Evolutionary conservation across 2,888 invertebrate species (phyloP), one percentile per base, ranked within the genome.

Genomic region (Lepidocyrtinus sp.): DNA sequence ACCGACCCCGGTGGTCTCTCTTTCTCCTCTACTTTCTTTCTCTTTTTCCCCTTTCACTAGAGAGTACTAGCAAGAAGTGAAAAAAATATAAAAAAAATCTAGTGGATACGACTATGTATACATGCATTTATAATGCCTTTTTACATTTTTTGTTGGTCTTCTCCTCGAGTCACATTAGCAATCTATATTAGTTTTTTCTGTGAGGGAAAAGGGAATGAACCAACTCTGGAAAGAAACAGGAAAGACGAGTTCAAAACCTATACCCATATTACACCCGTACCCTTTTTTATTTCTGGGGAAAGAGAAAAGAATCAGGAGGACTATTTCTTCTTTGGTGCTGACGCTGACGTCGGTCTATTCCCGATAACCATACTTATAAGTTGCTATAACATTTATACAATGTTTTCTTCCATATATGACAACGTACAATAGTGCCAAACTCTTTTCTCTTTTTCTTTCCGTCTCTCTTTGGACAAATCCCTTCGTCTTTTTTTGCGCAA

Each of bases 1-100:
- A 77, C 71, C 78, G 82, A 77, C 82, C 77, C 77, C 77, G 77
- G 82, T 76, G 79, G 73, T 82, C 74, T 70, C 17, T 50, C 63
- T 25, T 69, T 59, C 73, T 46, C 69, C 46, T 17, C 64, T 25
- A 70, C 67, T 78, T 46, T 78, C 50, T 78, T 61, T 50, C 27
- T 36, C 62, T 65, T 22, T 65, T 62, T 55, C 36, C 64, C 22
- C 55, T 69, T 55, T n/a, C 67, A 2, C 45, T 36, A 22, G 24
- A 64, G 63, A 64, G 63, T 22, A 26, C 25, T 26, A n/a, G n/a
- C 2, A 25, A 3, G 17, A 64, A 64, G 21, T 22, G 2, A 22
- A 25, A 64, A 59, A 15, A 59, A 59, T 59, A 19, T 59, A 59
- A 59, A 65, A 63, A 45, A 46, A 36, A 19, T 21, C 65, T 17